Base-by-base conservation (phyloP, 2,888 invertebrate genomes). In the Campoletis raptor region DNA sequence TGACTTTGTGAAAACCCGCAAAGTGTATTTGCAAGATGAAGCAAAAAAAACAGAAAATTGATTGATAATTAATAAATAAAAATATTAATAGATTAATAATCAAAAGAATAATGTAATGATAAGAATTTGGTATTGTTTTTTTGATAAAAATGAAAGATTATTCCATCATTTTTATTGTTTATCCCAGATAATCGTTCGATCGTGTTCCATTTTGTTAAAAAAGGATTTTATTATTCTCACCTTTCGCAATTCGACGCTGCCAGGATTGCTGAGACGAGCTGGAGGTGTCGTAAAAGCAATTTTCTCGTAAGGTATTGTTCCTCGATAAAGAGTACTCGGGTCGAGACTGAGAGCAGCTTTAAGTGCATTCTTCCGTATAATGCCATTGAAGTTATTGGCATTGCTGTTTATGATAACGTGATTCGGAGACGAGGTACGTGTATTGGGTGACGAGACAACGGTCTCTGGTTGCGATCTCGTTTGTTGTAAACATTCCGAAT, bases 281-380 rank as follows among this genome's bases (percentile, higher is more conserved):
- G 92, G 90, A 5, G 91, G 92, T 72, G 93, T 91, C 76, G 93
- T 91, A 82, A 94, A 93, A 2, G 92, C 90, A 48, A 94, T 94
- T 85, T 94, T 94, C 64, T 94, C 94, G 81, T 94, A 93, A 0
- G 94, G 93, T 86, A 93, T 93, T 24, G 92, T 91, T 4, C 91
- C 92, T 36, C 92, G 92, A 81, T 92, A 93, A 6, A 94, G 90
- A 0, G 94, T 91, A 67, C 94, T 93, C 0, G 94, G 93, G 86
- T 95, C 95, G 72, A 95, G 90, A 45, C 95, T 94, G 36, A 95
- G 91, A 0, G 94, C 93, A 3, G 94, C 94, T 88, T 94, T 94
- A 54, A 94, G 89, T n/a, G 93, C 92, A 83, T 89, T 94, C 78
- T 94, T 94, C 66, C 91, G 90, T n/a, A 92, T 83, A 69, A 94